These are phyloP conservation scores for Hermaeophaga mercurialis DNA, from an alignment of 2,888 invertebrate species.

Conservation along the genomic window DNA sequence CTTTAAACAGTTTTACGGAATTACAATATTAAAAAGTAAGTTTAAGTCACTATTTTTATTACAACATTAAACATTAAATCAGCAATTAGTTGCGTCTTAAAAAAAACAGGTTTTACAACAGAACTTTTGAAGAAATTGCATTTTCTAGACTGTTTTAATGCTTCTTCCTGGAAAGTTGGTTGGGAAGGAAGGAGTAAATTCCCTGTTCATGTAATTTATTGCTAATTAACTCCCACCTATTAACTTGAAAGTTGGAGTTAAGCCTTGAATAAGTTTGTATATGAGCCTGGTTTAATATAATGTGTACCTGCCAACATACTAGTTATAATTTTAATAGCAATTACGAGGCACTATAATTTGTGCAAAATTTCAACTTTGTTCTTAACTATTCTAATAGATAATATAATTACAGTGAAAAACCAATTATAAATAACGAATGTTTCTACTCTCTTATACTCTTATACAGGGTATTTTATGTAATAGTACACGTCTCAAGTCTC, in stretches of 20 bases:
- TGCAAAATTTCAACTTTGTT: slow-evolving; percentile 2
- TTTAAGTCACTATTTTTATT: too few species aligned
- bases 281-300: slow-evolving; percentile 30
- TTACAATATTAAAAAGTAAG: too few species aligned
- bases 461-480: too few species aligned
- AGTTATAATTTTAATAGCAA: slow-evolving; percentile 18
- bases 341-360: slow-evolving; percentile 12
- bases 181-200: slow-evolving; percentile 25
- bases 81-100: too few species aligned
- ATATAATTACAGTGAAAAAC: too few species aligned
- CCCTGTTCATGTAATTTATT: slow-evolving; percentile 38
- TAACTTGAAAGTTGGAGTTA: slow-evolving; percentile 37
- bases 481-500: too few species aligned
- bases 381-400: not conserved
- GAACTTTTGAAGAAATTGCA: too few species aligned
- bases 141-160: slow-evolving; percentile 12
- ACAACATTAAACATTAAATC: too few species aligned
- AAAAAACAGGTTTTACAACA: too few species aligned
- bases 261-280: slow-evolving; percentile 28
- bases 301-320: slow-evolving; percentile 24
- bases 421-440: too few species aligned
- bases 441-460: too few species aligned
- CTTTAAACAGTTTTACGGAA: too few species aligned
- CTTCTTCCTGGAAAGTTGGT: slow-evolving; percentile 20
- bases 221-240: slow-evolving; percentile 42